Evolutionary conservation across 2,888 invertebrate genomes (phyloP).

Genomic region (Holacanthella duospinosa): DNA sequence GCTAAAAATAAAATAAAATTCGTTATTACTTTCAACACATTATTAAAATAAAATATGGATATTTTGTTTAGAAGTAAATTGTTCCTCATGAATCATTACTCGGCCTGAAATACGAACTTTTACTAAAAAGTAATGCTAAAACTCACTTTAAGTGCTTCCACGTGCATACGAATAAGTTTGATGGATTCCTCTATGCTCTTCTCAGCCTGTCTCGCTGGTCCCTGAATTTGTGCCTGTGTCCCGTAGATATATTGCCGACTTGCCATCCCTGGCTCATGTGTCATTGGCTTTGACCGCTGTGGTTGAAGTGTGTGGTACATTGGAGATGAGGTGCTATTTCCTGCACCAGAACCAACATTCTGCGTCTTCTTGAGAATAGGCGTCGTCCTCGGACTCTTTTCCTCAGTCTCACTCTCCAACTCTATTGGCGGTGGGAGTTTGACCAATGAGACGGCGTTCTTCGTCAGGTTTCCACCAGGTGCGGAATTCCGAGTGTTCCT

Average conservation of each 20-base stretch:
- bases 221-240: constrained; percentile 23
- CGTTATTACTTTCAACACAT: not conserved
- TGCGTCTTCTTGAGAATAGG: constrained; percentile 50
- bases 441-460: constrained; percentile 63
- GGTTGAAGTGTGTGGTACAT: constrained; percentile 36
- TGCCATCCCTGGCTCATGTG: constrained; percentile 32
- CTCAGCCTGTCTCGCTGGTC: constrained; percentile 37
- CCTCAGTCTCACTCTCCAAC: constrained; percentile 36
- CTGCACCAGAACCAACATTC: constrained; percentile 16
- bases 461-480: constrained; percentile 45
- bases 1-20: constrained; percentile 20
- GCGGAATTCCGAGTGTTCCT: not conserved
- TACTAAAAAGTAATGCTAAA: not conserved
- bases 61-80: too few species aligned
- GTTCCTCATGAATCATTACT: not conserved
- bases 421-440: constrained; percentile 71
- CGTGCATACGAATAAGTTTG: constrained; percentile 41
- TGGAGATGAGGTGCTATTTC: constrained; percentile 18
- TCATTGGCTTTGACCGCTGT: constrained; percentile 30
- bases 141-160: constrained; percentile 40
- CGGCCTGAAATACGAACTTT: too few species aligned
- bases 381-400: constrained; percentile 40
- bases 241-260: constrained; percentile 25
- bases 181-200: constrained; percentile 41
- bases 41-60: not conserved